Percentiles rank a stretch among this genome's conserved stretches.
Evolutionary conservation across 1,140 invertebrate genomes (phyloP).

Genomic region (Platyura marginata): DNA sequence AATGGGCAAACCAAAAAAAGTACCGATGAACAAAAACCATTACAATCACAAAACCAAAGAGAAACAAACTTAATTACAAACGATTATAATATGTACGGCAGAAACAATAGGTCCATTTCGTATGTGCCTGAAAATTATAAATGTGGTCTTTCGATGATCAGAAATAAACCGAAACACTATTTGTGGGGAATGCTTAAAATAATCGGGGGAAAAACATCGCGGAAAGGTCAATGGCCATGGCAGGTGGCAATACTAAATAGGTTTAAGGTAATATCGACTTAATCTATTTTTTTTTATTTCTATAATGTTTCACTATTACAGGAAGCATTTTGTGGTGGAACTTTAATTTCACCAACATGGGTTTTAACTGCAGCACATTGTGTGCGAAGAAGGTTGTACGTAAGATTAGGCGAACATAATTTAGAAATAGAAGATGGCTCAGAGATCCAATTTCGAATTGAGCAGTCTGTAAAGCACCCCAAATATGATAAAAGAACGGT

Average conservation of each 20-base stretch:
- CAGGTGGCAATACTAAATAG: conserved; percentile 77
- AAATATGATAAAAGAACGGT: conserved; percentile 73
- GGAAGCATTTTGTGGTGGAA: conserved; percentile 84
- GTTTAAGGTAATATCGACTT: conserved; percentile 34
- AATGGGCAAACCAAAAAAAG: conserved; percentile 16
- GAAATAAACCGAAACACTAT: conserved; percentile 15
- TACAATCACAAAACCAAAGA: neutral
- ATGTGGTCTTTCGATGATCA: conserved; percentile 16
- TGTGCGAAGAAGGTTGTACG: conserved; percentile 52
- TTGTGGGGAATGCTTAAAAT: conserved; percentile 47
- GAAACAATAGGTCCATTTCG: conserved; percentile 8
- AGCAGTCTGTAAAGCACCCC: conserved; percentile 57
- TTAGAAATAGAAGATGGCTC: conserved; percentile 42
- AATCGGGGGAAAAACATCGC: conserved; percentile 62
- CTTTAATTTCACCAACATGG: conserved; percentile 68
- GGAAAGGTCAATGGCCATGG: conserved; percentile 79
- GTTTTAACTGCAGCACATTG: conserved; percentile 86
- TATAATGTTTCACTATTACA: conserved; percentile 15
- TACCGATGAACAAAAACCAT: neutral
- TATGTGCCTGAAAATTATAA: conserved; percentile 17
- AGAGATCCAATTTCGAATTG: conserved; percentile 54
- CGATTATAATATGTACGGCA: neutral
- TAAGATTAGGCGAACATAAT: conserved; percentile 72
- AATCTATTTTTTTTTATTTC: too few species aligned
- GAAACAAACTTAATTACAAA: neutral